Conservation (phyloP, 2,113 vertebrate genomes). For the Oncorhynchus kisutch region DNA sequence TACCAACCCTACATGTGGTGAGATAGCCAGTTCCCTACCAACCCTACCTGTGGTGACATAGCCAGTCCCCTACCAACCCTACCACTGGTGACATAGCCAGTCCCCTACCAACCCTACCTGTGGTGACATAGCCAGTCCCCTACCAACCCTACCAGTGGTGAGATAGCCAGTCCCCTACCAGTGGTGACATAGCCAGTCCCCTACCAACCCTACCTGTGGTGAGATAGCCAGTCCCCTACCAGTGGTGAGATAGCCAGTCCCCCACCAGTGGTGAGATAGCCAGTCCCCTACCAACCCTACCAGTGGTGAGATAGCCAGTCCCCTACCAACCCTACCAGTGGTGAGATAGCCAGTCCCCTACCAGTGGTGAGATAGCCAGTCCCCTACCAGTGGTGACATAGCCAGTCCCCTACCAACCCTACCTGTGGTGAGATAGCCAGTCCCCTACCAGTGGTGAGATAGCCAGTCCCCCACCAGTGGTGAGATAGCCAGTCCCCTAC, state of each 20-base stretch:
- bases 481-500: conserved; percentile 83
- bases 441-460: conserved; percentile 81
- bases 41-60: conserved; percentile 85
- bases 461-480: conserved; percentile 80
- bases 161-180: conserved; percentile 81
- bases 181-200: conserved; percentile 88
- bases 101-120: conserved; percentile 72
- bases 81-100: conserved; percentile 92
- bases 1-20: conserved; percentile 72
- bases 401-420: conserved; percentile 66
- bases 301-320: conserved; percentile 90
- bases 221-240: conserved; percentile 26
- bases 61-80: conserved; percentile 62
- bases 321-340: conserved; percentile 94
- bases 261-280: conserved; percentile 88
- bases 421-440: conserved; percentile 92
- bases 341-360: conserved; percentile 83
- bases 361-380: conserved; percentile 90
- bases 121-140: conserved; percentile 87
- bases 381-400: conserved; percentile 48
- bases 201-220: too few species aligned
- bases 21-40: conserved; percentile 83
- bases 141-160: conserved; percentile 63
- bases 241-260: conserved; percentile 90
- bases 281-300: conserved; percentile 79